Conservation (phyloP, 1,140 invertebrate genomes). For the Pectinophora gossypiella region DNA sequence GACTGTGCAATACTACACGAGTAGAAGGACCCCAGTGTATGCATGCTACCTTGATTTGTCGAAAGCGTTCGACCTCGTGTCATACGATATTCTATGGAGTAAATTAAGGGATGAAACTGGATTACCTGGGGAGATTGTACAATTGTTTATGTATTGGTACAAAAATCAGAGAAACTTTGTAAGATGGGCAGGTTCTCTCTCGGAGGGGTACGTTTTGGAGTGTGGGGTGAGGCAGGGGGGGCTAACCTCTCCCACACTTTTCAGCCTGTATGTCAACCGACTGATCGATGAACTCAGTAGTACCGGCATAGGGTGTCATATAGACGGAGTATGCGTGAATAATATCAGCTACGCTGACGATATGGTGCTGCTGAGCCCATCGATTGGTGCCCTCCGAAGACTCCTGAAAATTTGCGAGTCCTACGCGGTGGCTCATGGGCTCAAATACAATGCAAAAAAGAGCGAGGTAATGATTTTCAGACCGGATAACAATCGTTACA, state of each 20-base stretch:
- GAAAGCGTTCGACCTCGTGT: slow-evolving; percentile 7
- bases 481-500: not conserved
- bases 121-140: not conserved
- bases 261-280: not conserved
- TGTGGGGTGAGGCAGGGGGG: slow-evolving; percentile 11
- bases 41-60: slow-evolving; percentile 8
- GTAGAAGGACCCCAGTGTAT: slow-evolving; percentile 6
- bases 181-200: slow-evolving; percentile 1
- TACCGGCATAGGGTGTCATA: not conserved
- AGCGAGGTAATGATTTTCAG: slow-evolving; percentile 7
- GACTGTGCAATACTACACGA: slow-evolving; percentile 10
- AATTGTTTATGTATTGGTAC: slow-evolving; percentile 7
- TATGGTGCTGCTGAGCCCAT: slow-evolving; percentile 7
- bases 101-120: slow-evolving; percentile 1
- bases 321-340: slow-evolving; percentile 1
- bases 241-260: not conserved
- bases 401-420: not conserved
- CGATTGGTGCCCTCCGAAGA: not conserved
- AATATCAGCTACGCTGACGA: slow-evolving; percentile 4
- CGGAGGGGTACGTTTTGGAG: slow-evolving; percentile 3
- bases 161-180: slow-evolving; percentile 7
- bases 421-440: slow-evolving; percentile 6
- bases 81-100: slow-evolving; percentile 6
- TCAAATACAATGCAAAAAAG: slow-evolving; percentile 8
- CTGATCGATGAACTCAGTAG: slow-evolving; percentile 2